Evolutionary conservation across 2,797 vertebrate species (phyloP).

Genomic region (Acanthiza pusilla): DNA sequence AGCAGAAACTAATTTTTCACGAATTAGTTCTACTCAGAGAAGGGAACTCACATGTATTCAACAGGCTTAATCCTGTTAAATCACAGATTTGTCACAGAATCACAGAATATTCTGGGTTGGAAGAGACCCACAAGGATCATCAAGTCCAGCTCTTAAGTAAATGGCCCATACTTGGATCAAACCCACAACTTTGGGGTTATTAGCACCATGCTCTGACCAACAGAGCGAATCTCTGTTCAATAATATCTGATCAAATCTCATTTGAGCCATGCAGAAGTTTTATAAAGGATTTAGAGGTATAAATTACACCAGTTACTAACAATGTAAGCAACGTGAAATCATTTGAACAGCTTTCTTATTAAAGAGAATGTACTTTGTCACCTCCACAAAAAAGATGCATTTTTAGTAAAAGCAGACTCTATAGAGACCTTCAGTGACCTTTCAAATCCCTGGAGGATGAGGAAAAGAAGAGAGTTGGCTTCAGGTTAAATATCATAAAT

Average conservation of each 20-base stretch:
- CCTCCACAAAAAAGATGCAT: background rate
- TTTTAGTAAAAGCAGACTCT: background rate
- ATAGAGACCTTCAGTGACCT: background rate
- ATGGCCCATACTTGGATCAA: background rate
- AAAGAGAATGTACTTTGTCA: background rate
- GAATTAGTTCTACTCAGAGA: background rate
- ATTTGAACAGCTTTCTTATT: background rate
- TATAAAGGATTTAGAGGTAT: background rate
- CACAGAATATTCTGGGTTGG: background rate
- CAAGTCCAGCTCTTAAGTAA: background rate
- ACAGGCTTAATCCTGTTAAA: background rate
- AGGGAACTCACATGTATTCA: background rate
- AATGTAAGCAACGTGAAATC: background rate
- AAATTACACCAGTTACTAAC: background rate
- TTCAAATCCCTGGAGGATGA: background rate
- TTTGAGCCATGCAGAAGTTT: background rate
- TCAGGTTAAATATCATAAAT: background rate
- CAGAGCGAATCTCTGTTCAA: background rate
- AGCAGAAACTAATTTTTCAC: background rate
- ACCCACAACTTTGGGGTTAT: background rate
- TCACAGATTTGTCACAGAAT: background rate
- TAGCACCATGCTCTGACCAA: background rate
- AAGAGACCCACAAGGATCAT: background rate
- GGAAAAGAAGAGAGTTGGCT: background rate
- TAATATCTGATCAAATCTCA: background rate